Evolutionary conservation across 2,113 vertebrate species (phyloP).

Genomic region (Cranoglanis bouderius): DNA sequence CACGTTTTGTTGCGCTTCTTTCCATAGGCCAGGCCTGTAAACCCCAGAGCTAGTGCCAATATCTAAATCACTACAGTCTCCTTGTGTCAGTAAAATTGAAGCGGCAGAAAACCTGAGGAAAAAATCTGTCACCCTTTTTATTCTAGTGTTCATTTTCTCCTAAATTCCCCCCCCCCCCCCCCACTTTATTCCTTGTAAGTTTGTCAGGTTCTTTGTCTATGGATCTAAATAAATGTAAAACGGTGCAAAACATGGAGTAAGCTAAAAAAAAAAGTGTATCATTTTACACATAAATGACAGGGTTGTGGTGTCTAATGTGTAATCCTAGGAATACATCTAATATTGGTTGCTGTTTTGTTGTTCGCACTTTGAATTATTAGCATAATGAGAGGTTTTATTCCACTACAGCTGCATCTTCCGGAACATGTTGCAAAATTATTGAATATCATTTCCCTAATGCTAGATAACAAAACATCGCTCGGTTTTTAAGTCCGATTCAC

Average conservation of each 20-base stretch:
- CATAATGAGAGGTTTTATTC: conserved; percentile 41
- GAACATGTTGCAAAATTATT: conserved; percentile 14
- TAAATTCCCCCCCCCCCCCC: too few relatives aligned
- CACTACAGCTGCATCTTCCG: conserved; percentile 38
- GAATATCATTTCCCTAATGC: conserved; percentile 1
- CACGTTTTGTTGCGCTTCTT: not conserved
- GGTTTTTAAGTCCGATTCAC: conserved; percentile 31
- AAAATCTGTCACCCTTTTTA: not conserved
- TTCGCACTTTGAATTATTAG: conserved; percentile 47
- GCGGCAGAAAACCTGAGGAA: not conserved
- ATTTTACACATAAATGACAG: conserved; percentile 17
- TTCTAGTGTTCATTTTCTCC: not conserved
- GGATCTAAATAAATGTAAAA: conserved; percentile 1
- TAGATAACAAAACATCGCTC: conserved; percentile 12
- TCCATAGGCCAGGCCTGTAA: conserved; percentile 20
- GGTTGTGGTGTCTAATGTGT: conserved; percentile 3
- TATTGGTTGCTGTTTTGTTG: conserved; percentile 35
- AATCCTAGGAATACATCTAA: not conserved
- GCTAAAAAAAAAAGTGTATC: conserved; percentile 18
- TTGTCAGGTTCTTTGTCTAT: conserved; percentile 4
- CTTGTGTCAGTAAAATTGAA: conserved; percentile 3
- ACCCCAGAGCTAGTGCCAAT: conserved; percentile 23
- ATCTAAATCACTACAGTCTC: not conserved
- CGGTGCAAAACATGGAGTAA: not conserved
- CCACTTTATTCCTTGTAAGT: conserved; percentile 10